Evolutionary conservation across 92 coral and sea anemone species (phyloP).

Genomic region (Nematostella vectensis): DNA sequence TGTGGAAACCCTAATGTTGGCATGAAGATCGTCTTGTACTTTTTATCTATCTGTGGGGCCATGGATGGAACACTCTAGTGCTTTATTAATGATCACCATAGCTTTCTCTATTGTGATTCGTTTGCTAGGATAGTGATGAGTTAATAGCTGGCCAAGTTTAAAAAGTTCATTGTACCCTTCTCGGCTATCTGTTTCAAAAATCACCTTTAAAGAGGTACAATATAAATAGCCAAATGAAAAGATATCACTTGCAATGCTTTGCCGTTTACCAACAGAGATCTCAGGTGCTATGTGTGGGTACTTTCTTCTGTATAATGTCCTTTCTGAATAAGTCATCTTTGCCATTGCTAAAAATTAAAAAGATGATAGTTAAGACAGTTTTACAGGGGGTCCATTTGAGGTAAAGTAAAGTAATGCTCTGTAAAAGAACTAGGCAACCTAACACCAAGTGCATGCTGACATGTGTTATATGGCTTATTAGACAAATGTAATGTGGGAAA

Average conservation of each 20-base stretch:
- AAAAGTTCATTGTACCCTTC: neutral
- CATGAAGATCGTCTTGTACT: too few relatives aligned
- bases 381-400: too few relatives aligned
- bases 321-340: slow-evolving; percentile 13
- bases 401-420: neutral
- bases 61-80: too few relatives aligned
- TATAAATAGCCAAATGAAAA: slow-evolving; percentile 38
- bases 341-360: slow-evolving; percentile 13
- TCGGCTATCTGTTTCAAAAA: slow-evolving; percentile 1
- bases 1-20: too few relatives aligned
- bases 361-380: slow-evolving; percentile 2
- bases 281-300: slow-evolving; percentile 36
- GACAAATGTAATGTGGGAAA: too few relatives aligned
- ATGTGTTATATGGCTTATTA: too few relatives aligned
- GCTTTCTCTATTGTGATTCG: neutral
- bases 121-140: slow-evolving; percentile 8
- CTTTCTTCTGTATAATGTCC: slow-evolving; percentile 18
- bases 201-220: slow-evolving; percentile 19
- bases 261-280: slow-evolving; percentile 16
- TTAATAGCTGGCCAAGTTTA: slow-evolving; percentile 1
- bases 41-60: too few relatives aligned
- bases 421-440: too few relatives aligned
- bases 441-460: too few relatives aligned
- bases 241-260: slow-evolving; percentile 8
- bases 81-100: neutral